These are phyloP conservation scores for Luidia sarsii DNA, from an alignment of 53 echinoderm and acorn worm species.

Conservation along the genomic window DNA sequence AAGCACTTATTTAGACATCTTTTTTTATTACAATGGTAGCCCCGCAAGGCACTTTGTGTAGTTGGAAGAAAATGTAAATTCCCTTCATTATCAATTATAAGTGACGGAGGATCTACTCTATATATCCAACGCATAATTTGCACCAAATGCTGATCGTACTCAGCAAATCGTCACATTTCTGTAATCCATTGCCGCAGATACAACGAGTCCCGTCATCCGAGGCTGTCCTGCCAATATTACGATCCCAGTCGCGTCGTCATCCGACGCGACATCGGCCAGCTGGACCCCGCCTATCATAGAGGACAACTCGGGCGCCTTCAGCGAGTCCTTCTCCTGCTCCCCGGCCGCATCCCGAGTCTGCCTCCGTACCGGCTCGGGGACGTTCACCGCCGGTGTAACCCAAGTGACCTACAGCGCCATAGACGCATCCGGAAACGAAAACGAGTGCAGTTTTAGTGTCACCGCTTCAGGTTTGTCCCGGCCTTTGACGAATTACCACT, in stretches of 20 bases:
- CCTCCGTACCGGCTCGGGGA: conserved; percentile 4
- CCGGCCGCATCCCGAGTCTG: neutral
- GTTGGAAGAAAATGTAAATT: too few species aligned
- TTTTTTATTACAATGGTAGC: too few species aligned
- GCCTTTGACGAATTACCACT: too few species aligned
- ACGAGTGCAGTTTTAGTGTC: conserved; percentile 28
- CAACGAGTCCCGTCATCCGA: neutral
- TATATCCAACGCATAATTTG: too few species aligned
- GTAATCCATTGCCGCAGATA: too few species aligned
- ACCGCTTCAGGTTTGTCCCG: conserved; percentile 41
- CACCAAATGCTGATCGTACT: too few species aligned
- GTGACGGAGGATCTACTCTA: too few species aligned
- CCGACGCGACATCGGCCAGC: neutral
- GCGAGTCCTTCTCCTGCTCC: neutral
- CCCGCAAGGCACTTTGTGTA: too few species aligned
- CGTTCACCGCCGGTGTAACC: conserved; percentile 33
- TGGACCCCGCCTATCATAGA: too few species aligned
- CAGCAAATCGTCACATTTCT: too few species aligned
- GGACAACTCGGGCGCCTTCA: conserved; percentile 2
- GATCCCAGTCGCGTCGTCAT: neutral
- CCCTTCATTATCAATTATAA: too few species aligned
- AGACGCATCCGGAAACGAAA: conserved; percentile 14
- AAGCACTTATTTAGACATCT: too few species aligned
- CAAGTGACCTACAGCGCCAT: conserved; percentile 36
- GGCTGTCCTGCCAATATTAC: conserved; percentile 5